Conservation (phyloP, 1,140 invertebrate genomes). For the Microvelia longipes region DNA sequence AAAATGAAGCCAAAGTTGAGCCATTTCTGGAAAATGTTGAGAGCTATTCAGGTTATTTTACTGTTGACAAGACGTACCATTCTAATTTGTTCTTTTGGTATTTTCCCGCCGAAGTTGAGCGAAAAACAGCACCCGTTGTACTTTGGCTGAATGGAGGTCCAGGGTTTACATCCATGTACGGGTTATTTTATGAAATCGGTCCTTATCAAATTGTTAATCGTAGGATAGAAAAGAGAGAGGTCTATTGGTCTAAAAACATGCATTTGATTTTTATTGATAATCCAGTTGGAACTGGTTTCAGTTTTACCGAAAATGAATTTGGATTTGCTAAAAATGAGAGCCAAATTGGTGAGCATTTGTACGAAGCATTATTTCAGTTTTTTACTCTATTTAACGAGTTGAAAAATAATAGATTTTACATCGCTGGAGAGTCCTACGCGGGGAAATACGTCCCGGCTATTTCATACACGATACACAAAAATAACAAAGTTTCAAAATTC, state of each 20-base stretch:
- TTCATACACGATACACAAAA: not conserved
- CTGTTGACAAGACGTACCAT: not conserved
- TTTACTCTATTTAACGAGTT: constrained; percentile 53
- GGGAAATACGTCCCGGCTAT: constrained; percentile 35
- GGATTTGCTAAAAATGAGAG: constrained; percentile 51
- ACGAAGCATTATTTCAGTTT: constrained; percentile 36
- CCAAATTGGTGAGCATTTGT: constrained; percentile 27
- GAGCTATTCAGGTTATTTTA: constrained; percentile 26
- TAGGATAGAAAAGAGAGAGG: too few species aligned
- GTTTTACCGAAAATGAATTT: constrained; percentile 29
- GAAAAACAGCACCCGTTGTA: not conserved
- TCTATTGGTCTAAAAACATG: constrained; percentile 14
- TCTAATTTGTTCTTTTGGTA: not conserved
- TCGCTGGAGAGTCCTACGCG: constrained; percentile 74
- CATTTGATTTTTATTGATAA: constrained; percentile 61
- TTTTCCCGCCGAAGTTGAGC: not conserved
- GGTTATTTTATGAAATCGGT: constrained; percentile 51
- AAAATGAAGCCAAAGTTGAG: not conserved
- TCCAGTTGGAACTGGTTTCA: constrained; percentile 28
- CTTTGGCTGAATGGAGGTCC: not conserved
- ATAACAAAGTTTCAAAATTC: not conserved
- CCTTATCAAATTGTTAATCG: too few species aligned
- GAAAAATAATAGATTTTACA: constrained; percentile 49
- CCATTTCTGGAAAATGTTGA: constrained; percentile 5
- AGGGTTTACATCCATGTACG: constrained; percentile 47